A percentile compares a stretch with the other conserved stretches of the same genome.
phyloP scores from a whole-genome alignment of 2,797 vertebrate genomes.

The Anguilla marmorata region DNA sequence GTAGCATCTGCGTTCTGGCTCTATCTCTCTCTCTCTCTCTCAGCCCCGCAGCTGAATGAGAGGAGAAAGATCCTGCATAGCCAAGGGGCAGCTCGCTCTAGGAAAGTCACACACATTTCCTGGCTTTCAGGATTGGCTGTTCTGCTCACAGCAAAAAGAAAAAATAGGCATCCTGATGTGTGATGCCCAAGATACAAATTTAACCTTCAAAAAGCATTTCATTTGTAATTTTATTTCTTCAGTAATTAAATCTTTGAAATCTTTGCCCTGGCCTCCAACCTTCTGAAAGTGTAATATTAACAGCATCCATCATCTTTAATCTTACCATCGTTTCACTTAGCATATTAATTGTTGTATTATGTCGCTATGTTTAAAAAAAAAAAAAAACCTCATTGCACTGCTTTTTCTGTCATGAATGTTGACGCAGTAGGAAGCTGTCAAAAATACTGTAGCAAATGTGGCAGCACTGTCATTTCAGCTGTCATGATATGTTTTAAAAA shows the following conservation, averaged over 20 bases:
- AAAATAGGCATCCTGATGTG: background rate
- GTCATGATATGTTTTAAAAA: background rate
- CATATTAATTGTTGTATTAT: slow-evolving; percentile 21
- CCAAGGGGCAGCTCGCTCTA: background rate
- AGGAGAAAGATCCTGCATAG: too few species aligned
- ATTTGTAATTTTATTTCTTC: background rate
- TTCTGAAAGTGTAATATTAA: background rate
- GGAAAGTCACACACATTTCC: background rate
- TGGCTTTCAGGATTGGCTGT: background rate
- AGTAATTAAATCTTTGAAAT: background rate
- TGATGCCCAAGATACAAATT: background rate
- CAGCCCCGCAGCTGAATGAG: background rate
- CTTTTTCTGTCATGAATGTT: background rate
- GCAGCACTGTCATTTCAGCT: slow-evolving; percentile 7
- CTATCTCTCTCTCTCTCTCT: background rate
- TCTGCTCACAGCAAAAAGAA: background rate
- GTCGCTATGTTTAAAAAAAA: background rate
- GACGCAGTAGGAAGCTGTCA: slow-evolving; percentile 9
- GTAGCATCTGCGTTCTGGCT: background rate
- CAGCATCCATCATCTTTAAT: slow-evolving; percentile 12
- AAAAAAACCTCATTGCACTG: background rate
- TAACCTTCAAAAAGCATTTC: background rate
- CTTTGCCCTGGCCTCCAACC: background rate
- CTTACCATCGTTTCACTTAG: background rate
- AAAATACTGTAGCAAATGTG: background rate